Percentiles rank a stretch among this genome's conserved stretches.
These are phyloP conservation scores for Napeogenes sylphis DNA, from an alignment of 2,888 invertebrate genomes.

Conservation along the genomic window DNA sequence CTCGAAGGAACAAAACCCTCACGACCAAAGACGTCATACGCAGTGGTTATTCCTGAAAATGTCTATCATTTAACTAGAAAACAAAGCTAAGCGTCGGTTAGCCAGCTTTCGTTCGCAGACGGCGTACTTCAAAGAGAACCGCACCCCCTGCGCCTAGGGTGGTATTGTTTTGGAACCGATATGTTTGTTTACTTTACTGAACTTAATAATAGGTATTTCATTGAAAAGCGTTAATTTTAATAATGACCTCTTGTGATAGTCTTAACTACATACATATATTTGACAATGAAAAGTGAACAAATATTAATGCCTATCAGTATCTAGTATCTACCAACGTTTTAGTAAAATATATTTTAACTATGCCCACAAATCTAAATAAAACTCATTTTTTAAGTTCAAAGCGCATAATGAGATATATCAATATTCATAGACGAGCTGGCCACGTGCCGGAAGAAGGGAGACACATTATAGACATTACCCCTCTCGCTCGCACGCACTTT, in stretches of 20 bases:
- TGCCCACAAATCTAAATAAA: constrained; percentile 6
- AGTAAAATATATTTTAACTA: neutral
- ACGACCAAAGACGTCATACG: constrained; percentile 42
- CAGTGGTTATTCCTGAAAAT: constrained; percentile 49
- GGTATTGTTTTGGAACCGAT: constrained; percentile 60
- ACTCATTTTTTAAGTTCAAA: constrained; percentile 21
- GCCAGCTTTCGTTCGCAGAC: constrained; percentile 71
- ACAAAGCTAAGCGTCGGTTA: constrained; percentile 73
- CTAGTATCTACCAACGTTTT: no score
- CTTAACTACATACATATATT: neutral
- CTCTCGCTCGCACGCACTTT: constrained; percentile 39
- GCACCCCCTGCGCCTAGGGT: constrained; percentile 49
- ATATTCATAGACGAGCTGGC: constrained; percentile 46
- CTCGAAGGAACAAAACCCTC: constrained; percentile 27
- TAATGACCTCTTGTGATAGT: neutral
- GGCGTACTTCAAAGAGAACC: constrained; percentile 72
- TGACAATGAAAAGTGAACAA: no score
- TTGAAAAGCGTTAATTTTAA: constrained; percentile 21
- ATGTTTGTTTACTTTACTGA: constrained; percentile 51
- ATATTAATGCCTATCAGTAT: no score
- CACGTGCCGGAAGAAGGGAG: constrained; percentile 46
- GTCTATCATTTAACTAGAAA: constrained; percentile 69
- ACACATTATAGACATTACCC: constrained; percentile 30
- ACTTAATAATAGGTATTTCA: constrained; percentile 46
- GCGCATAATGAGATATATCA: constrained; percentile 44